Base-by-base conservation (phyloP, 2,888 invertebrate species). In the Lysandra coridon region DNA sequence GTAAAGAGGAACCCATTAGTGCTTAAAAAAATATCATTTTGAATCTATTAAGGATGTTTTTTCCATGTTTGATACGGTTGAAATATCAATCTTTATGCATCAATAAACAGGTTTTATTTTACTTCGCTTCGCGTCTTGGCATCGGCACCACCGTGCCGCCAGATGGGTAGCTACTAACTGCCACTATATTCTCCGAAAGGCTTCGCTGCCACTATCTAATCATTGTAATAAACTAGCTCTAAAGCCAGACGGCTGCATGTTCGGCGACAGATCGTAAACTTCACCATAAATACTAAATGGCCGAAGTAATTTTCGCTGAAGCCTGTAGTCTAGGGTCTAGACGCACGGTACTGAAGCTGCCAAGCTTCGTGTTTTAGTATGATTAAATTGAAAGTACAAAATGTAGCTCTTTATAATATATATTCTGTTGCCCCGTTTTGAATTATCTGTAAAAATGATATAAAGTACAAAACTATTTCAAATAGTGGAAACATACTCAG, bases 261-360 rank as follows among this genome's bases (percentile, higher is more conserved):
- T 74, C 73, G 44, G 73, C 7, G 7, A 74, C 73, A 40, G 44
- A 23, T 44, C 73, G 73, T 74, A 74, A 74, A 74, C 40, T n/a
- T n/a, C 37, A 23, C 44, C 44, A 74, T 74, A 74, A 74, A 74
- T 74, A 74, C 73, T 44, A 64, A 64, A 64, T 64, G 64, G 64
- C 64, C 73, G 44, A 44, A 40, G 74, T 75, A 75, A 75, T 75
- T 75, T 75, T 49, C 44, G 44, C 49, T 75, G 44, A 44, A 75
- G 75, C 75, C 23, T 23, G 23, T 14, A 49, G 69, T 69, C 69
- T 69, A 69, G 69, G 37, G 69, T 69, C 69, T 69, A 69, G 69
- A 69, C 69, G 69, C 14, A 33, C 14, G 33, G 12, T 12, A 64
- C 12, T 69, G 33, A 33, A 33, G 14, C 69, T 33, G 33, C 33